These are phyloP conservation scores for Chaenodraco wilsoni DNA, from an alignment of 2,797 vertebrate genomes.

Conservation along the genomic window DNA sequence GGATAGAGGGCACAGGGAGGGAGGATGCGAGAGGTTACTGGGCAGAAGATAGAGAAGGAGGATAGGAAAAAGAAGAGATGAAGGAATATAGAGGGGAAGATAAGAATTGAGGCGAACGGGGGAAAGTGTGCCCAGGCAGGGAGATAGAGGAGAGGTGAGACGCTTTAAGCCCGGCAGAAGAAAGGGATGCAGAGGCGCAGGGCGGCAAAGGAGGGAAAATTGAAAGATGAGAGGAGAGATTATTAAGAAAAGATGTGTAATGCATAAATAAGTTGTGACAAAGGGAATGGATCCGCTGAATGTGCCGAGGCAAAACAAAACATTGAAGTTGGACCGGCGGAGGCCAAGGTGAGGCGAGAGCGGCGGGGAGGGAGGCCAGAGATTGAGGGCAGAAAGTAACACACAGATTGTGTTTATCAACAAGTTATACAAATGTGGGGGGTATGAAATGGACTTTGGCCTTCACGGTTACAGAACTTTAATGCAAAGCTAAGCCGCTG, in stretches of 20 bases:
- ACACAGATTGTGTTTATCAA: slow-evolving; percentile 73
- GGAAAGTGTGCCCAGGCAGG: slow-evolving; percentile 47
- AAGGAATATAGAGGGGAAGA: slow-evolving; percentile 68
- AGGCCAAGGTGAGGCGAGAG: slow-evolving; percentile 56
- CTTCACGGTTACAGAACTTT: slow-evolving; percentile 72
- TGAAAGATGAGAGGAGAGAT: slow-evolving; percentile 81
- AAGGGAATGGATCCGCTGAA: slow-evolving; percentile 49
- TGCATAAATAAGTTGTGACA: slow-evolving; percentile 69
- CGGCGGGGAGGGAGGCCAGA: slow-evolving; percentile 10
- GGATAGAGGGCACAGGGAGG: slow-evolving; percentile 37
- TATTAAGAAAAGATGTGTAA: slow-evolving; percentile 74
- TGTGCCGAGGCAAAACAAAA: slow-evolving; percentile 1
- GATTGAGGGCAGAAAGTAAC: slow-evolving; percentile 50
- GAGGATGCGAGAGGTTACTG: slow-evolving; percentile 49
- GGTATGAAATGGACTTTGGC: slow-evolving; percentile 60
- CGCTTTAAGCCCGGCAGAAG: slow-evolving; percentile 63
- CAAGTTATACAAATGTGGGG: slow-evolving; percentile 68
- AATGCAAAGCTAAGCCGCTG: slow-evolving; percentile 57
- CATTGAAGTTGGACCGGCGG: slow-evolving; percentile 49
- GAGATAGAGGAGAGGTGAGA: slow-evolving; percentile 75
- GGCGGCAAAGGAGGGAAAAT: slow-evolving; percentile 72
- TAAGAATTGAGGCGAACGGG: slow-evolving; percentile 68
- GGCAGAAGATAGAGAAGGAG: slow-evolving; percentile 61
- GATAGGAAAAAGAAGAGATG: slow-evolving; percentile 63
- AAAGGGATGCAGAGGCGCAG: slow-evolving; percentile 61